Evolutionary conservation across 2,113 vertebrate genomes (phyloP).

Genomic region (Fulmarus glacialis): DNA sequence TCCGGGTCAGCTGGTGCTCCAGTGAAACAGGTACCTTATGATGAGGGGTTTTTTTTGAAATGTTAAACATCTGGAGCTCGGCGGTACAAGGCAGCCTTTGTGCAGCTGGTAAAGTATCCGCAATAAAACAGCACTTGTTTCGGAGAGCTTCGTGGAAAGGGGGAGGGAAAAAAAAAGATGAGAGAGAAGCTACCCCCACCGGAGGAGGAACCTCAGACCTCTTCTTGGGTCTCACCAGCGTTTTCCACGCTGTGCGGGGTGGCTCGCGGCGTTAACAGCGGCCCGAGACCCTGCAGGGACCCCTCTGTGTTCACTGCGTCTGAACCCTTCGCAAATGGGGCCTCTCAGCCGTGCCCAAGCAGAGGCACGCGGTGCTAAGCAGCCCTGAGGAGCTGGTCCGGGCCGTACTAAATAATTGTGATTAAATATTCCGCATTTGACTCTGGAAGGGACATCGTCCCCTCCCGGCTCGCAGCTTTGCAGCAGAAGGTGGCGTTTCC

Average conservation of each 20-base stretch:
- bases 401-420: rapidly evolving
- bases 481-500: neutral
- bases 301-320: rapidly evolving
- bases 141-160: neutral
- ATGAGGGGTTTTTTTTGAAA: neutral
- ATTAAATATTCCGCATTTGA: neutral
- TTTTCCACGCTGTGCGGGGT: neutral
- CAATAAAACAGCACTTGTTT: constrained; percentile 41
- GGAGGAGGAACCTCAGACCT: neutral
- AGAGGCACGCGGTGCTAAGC: rapidly evolving
- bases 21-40: constrained; percentile 43
- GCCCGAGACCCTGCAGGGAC: neutral
- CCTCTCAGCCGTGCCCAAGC: neutral
- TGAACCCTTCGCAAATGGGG: neutral
- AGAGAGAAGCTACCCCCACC: neutral
- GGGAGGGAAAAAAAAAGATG: neutral
- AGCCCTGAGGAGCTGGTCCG: neutral
- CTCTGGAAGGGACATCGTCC: rapidly evolving
- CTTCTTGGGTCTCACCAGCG: neutral
- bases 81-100: constrained; percentile 70
- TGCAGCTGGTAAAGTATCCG: constrained; percentile 34
- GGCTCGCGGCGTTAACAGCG: rapidly evolving
- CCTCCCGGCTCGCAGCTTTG: rapidly evolving
- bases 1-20: constrained; percentile 20
- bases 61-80: constrained; percentile 73